Base-by-base conservation (phyloP, 2,888 invertebrate species). In the Tinea pellionella region DNA sequence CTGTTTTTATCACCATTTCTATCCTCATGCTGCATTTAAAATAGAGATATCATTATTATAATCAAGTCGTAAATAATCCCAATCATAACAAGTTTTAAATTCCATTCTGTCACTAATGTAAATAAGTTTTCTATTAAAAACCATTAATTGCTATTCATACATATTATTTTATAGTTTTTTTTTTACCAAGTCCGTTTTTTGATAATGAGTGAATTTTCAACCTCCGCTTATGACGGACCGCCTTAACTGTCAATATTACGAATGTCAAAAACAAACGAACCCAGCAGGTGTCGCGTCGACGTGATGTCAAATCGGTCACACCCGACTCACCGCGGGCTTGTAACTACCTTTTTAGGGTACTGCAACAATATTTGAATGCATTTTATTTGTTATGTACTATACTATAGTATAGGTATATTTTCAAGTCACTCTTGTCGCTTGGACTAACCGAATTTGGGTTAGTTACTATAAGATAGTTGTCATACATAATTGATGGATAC, bases 281-380 rank as follows among this genome's bases (percentile, higher is more conserved):
- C 30, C 75, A 68, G 74, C 83, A 81, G 83, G 81, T 82, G 80
- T 77, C 73, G 66, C 62, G 69, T 65, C 69, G 71, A 70, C 65
- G 65, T 69, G 67, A 72, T 70, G 75, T 76, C 74, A 72, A 74
- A 77, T 77, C 73, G 71, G 74, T 72, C 73, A 72, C 75, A 75
- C 70, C 71, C 66, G 64, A 65, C 66, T 62, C 67, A 62, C 65
- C 65, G 70, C 72, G 69, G 71, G 70, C 69, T 71, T 61, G 65
- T 24, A 57, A 72, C 73, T 72, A 68, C 70, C 72, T 70, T 71
- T 70, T 71, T 72, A 65, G 75, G 70, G 75, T 72, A 73, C 75
- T 63, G 58, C 67, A 47, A 60, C 42, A 53, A n/a, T 47, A 47
- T 47, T 9, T 47, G n/a, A n/a, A n/a, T n/a, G n/a, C n/a, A n/a